Percentiles rank a stretch among this genome's conserved stretches.
phyloP scores from a whole-genome alignment of 2,113 vertebrate genomes.

The Aramus guarauna region DNA sequence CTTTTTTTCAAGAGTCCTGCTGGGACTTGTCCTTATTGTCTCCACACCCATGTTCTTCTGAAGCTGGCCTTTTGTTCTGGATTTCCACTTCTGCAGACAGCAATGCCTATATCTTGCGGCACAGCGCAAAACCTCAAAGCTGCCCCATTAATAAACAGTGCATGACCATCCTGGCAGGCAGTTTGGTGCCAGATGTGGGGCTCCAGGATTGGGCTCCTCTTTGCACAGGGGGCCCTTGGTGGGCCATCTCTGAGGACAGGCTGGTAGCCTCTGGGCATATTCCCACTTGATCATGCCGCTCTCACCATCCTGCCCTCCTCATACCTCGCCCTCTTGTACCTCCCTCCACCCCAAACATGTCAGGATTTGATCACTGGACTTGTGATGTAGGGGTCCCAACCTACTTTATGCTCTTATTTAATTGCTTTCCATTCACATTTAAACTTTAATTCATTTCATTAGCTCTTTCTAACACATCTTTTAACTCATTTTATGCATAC shows the following conservation, averaged over 20 bases:
- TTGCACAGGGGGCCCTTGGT: neutral
- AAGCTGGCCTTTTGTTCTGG: neutral
- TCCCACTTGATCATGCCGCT: neutral
- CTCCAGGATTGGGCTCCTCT: neutral
- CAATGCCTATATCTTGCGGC: neutral
- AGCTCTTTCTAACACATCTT: neutral
- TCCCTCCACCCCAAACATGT: neutral
- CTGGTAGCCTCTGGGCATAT: rapidly evolving
- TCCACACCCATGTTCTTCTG: neutral
- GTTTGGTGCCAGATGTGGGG: neutral
- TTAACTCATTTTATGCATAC: neutral
- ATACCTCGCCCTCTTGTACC: neutral
- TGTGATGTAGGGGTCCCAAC: too few relatives aligned
- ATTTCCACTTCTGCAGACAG: neutral
- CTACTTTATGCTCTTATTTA: neutral
- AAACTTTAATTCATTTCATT: neutral
- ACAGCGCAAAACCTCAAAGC: neutral
- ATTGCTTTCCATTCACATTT: neutral
- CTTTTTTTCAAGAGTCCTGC: neutral
- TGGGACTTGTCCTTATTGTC: neutral
- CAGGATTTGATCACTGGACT: neutral
- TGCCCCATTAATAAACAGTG: neutral
- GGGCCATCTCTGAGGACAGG: neutral
- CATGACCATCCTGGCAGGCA: neutral
- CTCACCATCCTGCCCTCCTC: neutral